Evolutionary conservation across 37 sponge, comb jelly and placozoan species (phyloP), one percentile per base, ranked within the genome.

Genomic region (Hormiphora californensis): DNA sequence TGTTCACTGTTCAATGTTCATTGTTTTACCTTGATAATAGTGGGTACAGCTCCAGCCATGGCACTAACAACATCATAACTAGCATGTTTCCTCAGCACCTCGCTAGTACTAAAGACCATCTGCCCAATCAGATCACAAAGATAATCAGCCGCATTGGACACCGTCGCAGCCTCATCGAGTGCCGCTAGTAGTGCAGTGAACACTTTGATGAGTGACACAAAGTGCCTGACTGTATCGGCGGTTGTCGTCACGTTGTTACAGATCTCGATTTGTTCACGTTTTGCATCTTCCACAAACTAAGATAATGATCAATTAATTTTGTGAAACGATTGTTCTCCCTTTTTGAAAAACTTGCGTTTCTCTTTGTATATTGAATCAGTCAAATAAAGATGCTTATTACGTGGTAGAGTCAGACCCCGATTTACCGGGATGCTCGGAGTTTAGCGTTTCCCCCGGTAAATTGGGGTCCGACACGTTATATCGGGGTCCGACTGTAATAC

Each of bases 221-320:
- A 65, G 38, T 65, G 67, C 4, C 9, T 1, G 4, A 65, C 67
- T 7, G 67, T 17, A 7, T 65, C 67, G 11, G 32, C 35, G 67
- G 32, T 38, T 33, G 35, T 17, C 5, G 3, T 32, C 11, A 38
- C 3, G 28, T 19, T 33, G 67, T 65, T 65, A 19, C 67, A 33
- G 8, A 65, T 28, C 28, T 65, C 67, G 37, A 36, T 7, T 33
- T 65, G 67, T 19, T 33, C 38, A 7, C 35, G 32, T 19, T 65
- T 15, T 33, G 67, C 67, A 28, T 65, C 67, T 8, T 19, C 67
- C 4, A 65, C 67, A 65, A 65, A 65, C 67, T 65, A 38, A 15
- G n/a, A n/a, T n/a, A n/a, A n/a, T n/a, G n/a, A n/a, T n/a, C n/a
- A n/a, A n/a, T n/a, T n/a, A n/a, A n/a, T n/a, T n/a, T n/a, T n/a